phyloP scores from a whole-genome alignment of 2,797 vertebrate species.

The Enoplosus armatus region DNA sequence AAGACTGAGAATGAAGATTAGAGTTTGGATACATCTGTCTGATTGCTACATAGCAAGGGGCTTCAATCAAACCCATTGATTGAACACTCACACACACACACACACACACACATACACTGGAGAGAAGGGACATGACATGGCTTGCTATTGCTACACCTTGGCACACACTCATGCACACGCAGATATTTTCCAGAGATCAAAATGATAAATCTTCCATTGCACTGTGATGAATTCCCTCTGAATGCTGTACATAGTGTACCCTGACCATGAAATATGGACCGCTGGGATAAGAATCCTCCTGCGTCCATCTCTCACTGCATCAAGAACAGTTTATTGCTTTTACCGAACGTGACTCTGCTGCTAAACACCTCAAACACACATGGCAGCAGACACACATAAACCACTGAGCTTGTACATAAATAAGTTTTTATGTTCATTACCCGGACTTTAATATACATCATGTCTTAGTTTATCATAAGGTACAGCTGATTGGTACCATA shows the following conservation, averaged over 20 bases:
- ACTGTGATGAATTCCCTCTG: constrained; percentile 68
- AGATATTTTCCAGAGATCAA: constrained; percentile 52
- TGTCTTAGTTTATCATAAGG: constrained; percentile 36
- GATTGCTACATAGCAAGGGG: constrained; percentile 25
- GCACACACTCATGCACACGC: constrained; percentile 8
- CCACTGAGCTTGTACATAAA: constrained; percentile 1
- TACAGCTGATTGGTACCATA: constrained; percentile 30
- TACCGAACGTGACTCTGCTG: constrained; percentile 64
- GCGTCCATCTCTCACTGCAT: constrained; percentile 60
- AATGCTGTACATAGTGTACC: constrained; percentile 64
- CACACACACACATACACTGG: constrained; percentile 2
- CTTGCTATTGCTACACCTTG: too few relatives aligned
- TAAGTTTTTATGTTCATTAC: constrained; percentile 40
- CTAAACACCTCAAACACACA: constrained; percentile 47
- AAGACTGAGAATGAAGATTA: constrained; percentile 8
- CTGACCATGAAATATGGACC: constrained; percentile 74
- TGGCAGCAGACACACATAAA: constrained; percentile 40
- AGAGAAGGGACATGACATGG: neutral
- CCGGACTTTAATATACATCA: constrained; percentile 29
- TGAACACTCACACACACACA: constrained; percentile 14
- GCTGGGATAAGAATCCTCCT: constrained; percentile 56
- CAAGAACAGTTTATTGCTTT: constrained; percentile 72
- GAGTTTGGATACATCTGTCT: constrained; percentile 16
- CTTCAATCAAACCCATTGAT: constrained; percentile 38
- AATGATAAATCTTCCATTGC: constrained; percentile 72